Conservation (phyloP, 2,797 vertebrate species). For the Centropyge bicolor region DNA sequence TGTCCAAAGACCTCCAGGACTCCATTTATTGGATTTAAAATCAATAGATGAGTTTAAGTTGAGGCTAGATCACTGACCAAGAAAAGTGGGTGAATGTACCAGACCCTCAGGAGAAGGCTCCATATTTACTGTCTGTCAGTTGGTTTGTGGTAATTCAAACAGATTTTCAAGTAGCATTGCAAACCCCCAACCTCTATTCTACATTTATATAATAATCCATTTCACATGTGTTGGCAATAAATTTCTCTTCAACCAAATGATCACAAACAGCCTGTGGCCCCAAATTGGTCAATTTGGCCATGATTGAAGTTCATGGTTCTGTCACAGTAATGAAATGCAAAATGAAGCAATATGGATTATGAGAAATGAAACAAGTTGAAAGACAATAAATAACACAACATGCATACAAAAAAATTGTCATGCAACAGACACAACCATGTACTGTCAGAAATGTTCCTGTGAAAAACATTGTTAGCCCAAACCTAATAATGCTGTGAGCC, state of each 20-base stretch:
- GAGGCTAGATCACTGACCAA: background rate
- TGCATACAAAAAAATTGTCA: slow-evolving; percentile 9
- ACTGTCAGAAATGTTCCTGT: background rate
- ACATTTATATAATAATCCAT: background rate
- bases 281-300: too few relatives aligned
- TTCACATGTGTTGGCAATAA: background rate
- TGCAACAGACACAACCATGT: slow-evolving; percentile 1
- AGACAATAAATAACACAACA: background rate
- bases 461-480: background rate
- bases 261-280: background rate
- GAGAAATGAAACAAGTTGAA: background rate
- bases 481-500: background rate
- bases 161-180: too few relatives aligned
- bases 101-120: background rate
- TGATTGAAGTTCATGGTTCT: background rate
- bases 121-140: background rate
- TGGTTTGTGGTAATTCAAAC: background rate
- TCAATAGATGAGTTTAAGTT: background rate
- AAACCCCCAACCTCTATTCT: background rate
- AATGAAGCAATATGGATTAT: background rate
- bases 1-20: background rate
- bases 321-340: slow-evolving; percentile 1
- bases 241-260: background rate
- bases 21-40: background rate
- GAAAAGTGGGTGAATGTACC: background rate